Evolutionary conservation across 2,797 vertebrate genomes (phyloP), one percentile per base, ranked within the genome.

Genomic region (Gymnocypris eckloni): DNA sequence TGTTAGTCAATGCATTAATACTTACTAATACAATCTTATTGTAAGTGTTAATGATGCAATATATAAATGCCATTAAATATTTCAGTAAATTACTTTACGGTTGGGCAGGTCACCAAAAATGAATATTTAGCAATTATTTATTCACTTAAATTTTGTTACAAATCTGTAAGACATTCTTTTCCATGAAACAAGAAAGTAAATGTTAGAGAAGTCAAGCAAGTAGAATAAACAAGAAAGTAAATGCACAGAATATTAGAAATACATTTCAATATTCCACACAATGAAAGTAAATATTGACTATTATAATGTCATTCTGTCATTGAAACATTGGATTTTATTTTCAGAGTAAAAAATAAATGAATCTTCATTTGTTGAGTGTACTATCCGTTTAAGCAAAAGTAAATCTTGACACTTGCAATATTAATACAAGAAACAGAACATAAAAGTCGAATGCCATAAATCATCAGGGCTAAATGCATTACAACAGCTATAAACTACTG

Each of bases 61-160:
- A 92, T 92, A 93, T 92, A 88, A 81, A 52, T 5, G 0, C 11
- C 8, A 37, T 50, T 1, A 67, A 43, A 48, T 67, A 80, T 33
- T 22, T 67, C 3, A 37, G 18, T 67, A 12, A 37, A 37, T 67
- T 67, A 67, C 43, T 22, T 67, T 6, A 48, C 12, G 25, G 6
- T 50, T 67, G 4, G 6, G 41, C 10, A 10, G 13, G 12, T 43
- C 37, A 79, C 22, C 33, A 22, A 8, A 52, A 41, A 39, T 56
- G 0, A n/a, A 59, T 59, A 16, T 41, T 59, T 12, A 59, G 12
- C 18, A 12, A 43, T 41, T 22, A 77, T 54, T 76, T 20, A 39
- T 33, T 54, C 18, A 20, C 11, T 28, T 37, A 20, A 45, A 20
- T 25, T 4, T 64, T 64, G 4, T 64, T 39, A 5, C 12, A 59